Percentiles rank a stretch among this genome's conserved stretches.
phyloP scores from a whole-genome alignment of 2,797 vertebrate species.

The Nannoperca obscura region DNA sequence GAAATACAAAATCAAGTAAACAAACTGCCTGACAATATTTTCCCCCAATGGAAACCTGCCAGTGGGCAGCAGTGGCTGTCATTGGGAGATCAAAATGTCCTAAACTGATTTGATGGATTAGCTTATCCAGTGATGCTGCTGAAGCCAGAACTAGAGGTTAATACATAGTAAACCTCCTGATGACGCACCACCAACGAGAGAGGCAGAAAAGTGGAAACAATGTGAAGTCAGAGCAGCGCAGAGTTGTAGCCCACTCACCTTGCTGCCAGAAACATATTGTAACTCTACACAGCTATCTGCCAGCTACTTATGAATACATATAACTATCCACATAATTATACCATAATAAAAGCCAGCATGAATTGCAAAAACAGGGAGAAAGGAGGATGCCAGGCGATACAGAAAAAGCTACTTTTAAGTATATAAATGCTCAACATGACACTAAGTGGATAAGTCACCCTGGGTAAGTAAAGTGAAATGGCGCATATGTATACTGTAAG shows the following conservation, averaged over 20 bases:
- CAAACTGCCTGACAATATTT: not conserved
- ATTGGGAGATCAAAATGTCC: conserved; percentile 52
- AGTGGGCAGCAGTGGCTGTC: conserved; percentile 33
- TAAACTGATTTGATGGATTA: conserved; percentile 65
- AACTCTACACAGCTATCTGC: not conserved
- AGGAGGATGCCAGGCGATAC: not conserved
- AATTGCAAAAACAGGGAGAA: not conserved
- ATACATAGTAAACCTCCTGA: conserved; percentile 35
- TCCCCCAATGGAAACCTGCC: conserved; percentile 16
- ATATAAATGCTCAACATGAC: not conserved
- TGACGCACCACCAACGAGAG: not conserved
- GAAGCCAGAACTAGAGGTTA: conserved; percentile 31
- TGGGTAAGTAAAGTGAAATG: not conserved
- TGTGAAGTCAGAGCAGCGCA: not conserved
- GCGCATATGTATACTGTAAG: not conserved
- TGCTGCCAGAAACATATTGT: not conserved
- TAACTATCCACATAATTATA: not conserved
- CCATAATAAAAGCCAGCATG: not conserved
- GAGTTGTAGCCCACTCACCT: not conserved
- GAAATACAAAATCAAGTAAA: conserved; percentile 3
- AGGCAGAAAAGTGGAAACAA: not conserved
- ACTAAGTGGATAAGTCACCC: not conserved
- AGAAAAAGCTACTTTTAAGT: not conserved
- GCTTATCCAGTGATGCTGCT: conserved; percentile 37
- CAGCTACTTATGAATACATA: not conserved